A percentile compares a stretch with the other conserved stretches of the same genome.
These are phyloP conservation scores for Pedetes capensis DNA, from an alignment of 2,113 vertebrate species.

Conservation along the genomic window DNA sequence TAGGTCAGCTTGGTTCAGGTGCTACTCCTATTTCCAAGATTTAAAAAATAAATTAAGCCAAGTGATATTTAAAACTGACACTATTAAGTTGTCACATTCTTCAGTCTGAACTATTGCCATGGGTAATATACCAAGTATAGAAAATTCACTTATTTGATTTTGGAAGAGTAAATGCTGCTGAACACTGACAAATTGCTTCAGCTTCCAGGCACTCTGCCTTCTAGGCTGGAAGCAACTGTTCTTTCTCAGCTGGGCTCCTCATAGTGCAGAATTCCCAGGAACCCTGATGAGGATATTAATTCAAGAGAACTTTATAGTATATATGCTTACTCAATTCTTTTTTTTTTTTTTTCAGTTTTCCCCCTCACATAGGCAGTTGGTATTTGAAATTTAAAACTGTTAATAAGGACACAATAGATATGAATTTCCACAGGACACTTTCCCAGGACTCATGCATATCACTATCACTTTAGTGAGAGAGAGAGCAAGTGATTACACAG, in stretches of 20 bases:
- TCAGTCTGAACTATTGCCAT: not conserved
- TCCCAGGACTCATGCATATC: not conserved
- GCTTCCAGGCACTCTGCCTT: constrained; percentile 31
- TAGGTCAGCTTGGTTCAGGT: not conserved
- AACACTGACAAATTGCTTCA: constrained; percentile 27
- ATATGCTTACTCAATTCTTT: not conserved
- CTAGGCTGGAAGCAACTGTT: not conserved
- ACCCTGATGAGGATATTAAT: constrained; percentile 8
- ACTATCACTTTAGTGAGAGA: not conserved
- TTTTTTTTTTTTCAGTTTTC: not conserved
- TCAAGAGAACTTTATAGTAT: constrained; percentile 9
- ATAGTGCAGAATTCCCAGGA: not conserved
- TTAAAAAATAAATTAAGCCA: constrained; percentile 41
- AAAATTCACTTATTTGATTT: constrained; percentile 64
- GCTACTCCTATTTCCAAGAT: not conserved
- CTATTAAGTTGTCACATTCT: constrained; percentile 34
- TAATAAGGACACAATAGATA: not conserved
- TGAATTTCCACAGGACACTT: not conserved
- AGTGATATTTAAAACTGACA: constrained; percentile 27
- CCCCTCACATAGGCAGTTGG: not conserved
- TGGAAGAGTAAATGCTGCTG: not conserved
- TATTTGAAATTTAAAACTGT: constrained; percentile 33
- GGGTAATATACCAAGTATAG: constrained; percentile 33
- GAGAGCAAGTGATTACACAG: not conserved
- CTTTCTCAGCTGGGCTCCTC: constrained; percentile 30